These are phyloP conservation scores for Sebastes flavidus DNA, from an alignment of 2,797 vertebrate species.

Conservation along the genomic window DNA sequence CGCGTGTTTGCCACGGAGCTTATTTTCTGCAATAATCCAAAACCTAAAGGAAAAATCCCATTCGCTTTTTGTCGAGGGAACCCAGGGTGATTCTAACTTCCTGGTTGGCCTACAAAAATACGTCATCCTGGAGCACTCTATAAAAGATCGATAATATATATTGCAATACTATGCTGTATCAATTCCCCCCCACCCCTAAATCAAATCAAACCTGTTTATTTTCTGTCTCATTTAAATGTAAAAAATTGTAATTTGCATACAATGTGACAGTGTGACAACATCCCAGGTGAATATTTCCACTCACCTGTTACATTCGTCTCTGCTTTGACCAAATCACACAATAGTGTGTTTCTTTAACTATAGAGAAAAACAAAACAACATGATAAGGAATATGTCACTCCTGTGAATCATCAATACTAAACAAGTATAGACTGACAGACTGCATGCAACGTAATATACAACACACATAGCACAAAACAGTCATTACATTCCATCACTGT, in stretches of 20 bases:
- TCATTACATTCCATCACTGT: constrained; percentile 84
- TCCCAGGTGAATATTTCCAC: constrained; percentile 21
- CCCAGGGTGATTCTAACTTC: too few relatives aligned
- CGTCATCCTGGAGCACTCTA: too few relatives aligned
- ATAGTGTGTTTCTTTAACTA: constrained; percentile 64
- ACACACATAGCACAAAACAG: constrained; percentile 75
- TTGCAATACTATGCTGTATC: too few relatives aligned
- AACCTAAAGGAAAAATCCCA: too few relatives aligned
- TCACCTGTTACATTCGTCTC: constrained; percentile 61
- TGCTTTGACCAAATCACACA: constrained; percentile 48
- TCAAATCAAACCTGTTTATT: too few relatives aligned
- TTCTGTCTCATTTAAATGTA: not conserved
- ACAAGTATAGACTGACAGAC: constrained; percentile 15
- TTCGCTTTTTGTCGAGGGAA: too few relatives aligned
- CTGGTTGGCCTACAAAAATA: too few relatives aligned
- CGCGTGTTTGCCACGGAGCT: too few relatives aligned
- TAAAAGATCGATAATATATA: too few relatives aligned
- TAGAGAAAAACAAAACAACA: constrained; percentile 32
- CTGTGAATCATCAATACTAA: not conserved
- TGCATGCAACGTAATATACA: constrained; percentile 88
- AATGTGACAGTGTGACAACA: not conserved
- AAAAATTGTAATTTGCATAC: not conserved
- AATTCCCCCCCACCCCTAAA: too few relatives aligned
- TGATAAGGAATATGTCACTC: constrained; percentile 17
- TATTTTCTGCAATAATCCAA: too few relatives aligned